These are phyloP conservation scores for Zeugodacus cucurbitae DNA, from an alignment of 1,140 invertebrate genomes.

Conservation along the genomic window DNA sequence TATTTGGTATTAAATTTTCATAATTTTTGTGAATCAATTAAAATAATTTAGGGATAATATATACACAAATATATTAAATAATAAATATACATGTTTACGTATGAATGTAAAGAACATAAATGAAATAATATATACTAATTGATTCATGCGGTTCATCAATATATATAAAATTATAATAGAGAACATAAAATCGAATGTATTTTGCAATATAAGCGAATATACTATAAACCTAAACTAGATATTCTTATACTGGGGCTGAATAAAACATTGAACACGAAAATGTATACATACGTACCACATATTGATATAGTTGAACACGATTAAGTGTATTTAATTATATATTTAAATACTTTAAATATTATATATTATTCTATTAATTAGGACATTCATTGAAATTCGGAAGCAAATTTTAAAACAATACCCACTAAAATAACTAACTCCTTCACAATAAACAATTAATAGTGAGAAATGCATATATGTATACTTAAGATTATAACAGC, in stretches of 20 bases:
- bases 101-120: too few species aligned
- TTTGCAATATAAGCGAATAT: too few species aligned
- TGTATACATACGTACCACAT: not conserved
- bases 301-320: not conserved
- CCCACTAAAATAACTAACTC: not conserved
- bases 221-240: too few species aligned
- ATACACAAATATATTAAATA: too few species aligned
- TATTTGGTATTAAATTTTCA: too few species aligned
- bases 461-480: not conserved
- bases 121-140: too few species aligned
- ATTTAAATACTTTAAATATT: not conserved
- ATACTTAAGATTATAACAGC: not conserved
- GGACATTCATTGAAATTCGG: not conserved
- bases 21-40: too few species aligned
- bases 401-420: not conserved
- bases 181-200: not conserved
- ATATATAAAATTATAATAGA: not conserved
- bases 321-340: not conserved
- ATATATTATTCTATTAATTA: not conserved
- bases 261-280: not conserved
- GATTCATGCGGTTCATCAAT: too few species aligned
- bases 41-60: too few species aligned
- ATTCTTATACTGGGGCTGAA: not conserved
- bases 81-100: too few species aligned
- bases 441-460: not conserved